Evolutionary conservation across 1,140 invertebrate genomes (phyloP).

Genomic region (Frieseomelitta varia): DNA sequence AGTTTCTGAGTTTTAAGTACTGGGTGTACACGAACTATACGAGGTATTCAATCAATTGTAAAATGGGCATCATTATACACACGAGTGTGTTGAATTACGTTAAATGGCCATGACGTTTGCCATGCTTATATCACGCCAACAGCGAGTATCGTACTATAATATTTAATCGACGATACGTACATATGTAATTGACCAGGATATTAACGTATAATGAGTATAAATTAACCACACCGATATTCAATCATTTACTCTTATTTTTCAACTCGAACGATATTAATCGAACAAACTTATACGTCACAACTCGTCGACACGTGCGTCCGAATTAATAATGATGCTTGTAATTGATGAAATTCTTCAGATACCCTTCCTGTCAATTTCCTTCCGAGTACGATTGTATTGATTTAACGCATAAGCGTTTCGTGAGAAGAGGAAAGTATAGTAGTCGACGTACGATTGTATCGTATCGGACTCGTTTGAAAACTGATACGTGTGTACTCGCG

Average conservation of each 20-base stretch:
- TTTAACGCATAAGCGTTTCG: neutral
- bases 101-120: neutral
- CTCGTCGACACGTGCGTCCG: neutral
- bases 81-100: slow-evolving; percentile 8
- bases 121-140: neutral
- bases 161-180: neutral
- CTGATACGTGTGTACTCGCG: neutral
- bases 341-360: neutral
- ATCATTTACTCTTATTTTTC: neutral
- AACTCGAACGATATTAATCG: neutral
- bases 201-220: slow-evolving; percentile 10
- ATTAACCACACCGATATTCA: slow-evolving; percentile 10
- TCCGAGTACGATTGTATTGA: neutral
- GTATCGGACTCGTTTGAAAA: neutral
- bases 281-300: neutral
- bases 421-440: neutral
- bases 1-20: neutral
- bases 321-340: neutral
- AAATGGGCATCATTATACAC: neutral
- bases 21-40: neutral
- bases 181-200: slow-evolving; percentile 43
- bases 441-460: no score
- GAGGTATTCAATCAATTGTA: neutral
- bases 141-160: neutral
- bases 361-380: neutral